phyloP scores from a whole-genome alignment of 2,888 invertebrate species.

The Acanthoscelides obtectus region DNA sequence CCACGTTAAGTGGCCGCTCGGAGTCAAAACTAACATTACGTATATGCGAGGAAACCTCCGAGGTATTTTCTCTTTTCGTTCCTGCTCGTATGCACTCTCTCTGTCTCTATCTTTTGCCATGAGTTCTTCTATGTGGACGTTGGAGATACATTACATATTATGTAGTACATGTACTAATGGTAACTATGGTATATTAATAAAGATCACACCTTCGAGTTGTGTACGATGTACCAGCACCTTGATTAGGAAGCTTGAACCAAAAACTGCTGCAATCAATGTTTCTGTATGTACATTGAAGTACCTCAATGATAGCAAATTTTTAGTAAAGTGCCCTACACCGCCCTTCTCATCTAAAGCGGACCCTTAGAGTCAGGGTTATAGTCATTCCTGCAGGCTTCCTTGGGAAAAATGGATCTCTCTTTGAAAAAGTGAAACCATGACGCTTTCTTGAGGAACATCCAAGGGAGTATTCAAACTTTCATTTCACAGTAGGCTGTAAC shows the following conservation, averaged over 20 bases:
- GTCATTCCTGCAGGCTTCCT: too few relatives aligned
- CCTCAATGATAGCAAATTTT: too few relatives aligned
- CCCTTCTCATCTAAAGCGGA: too few relatives aligned
- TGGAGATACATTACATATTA: conserved; percentile 21
- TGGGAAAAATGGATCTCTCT: too few relatives aligned
- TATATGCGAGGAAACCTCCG: conserved; percentile 88
- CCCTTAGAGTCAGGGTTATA: too few relatives aligned
- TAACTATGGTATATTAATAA: background rate
- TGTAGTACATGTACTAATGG: background rate
- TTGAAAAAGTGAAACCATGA: too few relatives aligned
- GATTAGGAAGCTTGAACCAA: background rate
- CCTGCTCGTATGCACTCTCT: too few relatives aligned
- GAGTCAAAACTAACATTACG: conserved; percentile 91
- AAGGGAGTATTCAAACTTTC: too few relatives aligned
- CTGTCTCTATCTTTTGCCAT: conserved; percentile 3
- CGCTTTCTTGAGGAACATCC: too few relatives aligned
- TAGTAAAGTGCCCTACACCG: too few relatives aligned
- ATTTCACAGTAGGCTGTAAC: too few relatives aligned
- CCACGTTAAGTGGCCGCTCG: conserved; percentile 95
- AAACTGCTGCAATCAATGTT: background rate
- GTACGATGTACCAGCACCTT: background rate
- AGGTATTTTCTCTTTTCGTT: conserved; percentile 55
- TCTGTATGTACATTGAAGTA: too few relatives aligned
- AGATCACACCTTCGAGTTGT: background rate
- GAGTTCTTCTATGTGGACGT: conserved; percentile 31